Conservation (phyloP, 2,797 vertebrate genomes). For the Karalla daura region DNA sequence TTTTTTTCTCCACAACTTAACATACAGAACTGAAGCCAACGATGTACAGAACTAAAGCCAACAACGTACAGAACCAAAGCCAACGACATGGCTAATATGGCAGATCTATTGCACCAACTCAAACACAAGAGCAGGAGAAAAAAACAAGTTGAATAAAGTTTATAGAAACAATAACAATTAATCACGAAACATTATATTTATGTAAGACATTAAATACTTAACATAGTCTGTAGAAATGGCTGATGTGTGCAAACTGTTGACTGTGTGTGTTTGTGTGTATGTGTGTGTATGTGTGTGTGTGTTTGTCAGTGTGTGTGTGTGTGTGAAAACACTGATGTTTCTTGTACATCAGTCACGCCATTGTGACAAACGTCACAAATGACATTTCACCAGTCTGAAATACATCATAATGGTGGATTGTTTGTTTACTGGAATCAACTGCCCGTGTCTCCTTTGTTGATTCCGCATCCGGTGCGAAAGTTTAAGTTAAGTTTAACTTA, state of each 20-base stretch:
- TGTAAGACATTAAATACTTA: conserved; percentile 30
- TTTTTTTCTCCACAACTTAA: background rate
- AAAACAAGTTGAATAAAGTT: conserved; percentile 16
- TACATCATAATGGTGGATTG: background rate
- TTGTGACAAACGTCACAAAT: conserved; percentile 9
- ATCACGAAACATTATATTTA: conserved; percentile 29
- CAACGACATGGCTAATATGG: conserved; percentile 25
- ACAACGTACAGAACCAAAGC: too few relatives aligned
- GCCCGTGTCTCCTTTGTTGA: background rate
- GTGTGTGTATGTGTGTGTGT: background rate
- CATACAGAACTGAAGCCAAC: conserved; percentile 28
- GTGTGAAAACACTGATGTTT: background rate
- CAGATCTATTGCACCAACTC: conserved; percentile 64
- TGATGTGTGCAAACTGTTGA: conserved; percentile 26
- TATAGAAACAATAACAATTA: conserved; percentile 2
- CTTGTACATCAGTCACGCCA: background rate
- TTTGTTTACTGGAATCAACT: background rate
- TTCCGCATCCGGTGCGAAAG: background rate
- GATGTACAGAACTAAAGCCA: conserved; percentile 25
- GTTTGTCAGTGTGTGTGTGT: background rate
- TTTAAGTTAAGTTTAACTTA: background rate
- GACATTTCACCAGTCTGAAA: background rate
- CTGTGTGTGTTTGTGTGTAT: background rate
- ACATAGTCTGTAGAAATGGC: conserved; percentile 4
- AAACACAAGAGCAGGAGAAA: conserved; percentile 43